phyloP scores from a whole-genome alignment of 2,888 invertebrate species.

The Sisyra nigra region DNA sequence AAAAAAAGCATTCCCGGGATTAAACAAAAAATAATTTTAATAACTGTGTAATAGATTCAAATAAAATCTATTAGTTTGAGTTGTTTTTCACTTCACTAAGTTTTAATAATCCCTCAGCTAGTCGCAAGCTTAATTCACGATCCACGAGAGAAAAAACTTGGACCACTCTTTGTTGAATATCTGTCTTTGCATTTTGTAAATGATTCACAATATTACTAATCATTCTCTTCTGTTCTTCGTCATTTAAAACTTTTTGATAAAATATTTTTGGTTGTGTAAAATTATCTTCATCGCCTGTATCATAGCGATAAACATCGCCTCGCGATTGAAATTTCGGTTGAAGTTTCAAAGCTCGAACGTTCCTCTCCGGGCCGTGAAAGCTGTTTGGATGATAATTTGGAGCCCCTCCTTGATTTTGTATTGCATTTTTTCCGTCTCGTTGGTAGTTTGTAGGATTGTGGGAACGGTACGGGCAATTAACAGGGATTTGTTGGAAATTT shows the following conservation, averaged over 20 bases:
- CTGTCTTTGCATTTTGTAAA: slow-evolving; percentile 60
- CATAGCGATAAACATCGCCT: slow-evolving; percentile 69
- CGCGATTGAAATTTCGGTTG: slow-evolving; percentile 37
- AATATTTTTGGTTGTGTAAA: slow-evolving; percentile 69
- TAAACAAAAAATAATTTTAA: no score
- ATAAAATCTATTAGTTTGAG: no score
- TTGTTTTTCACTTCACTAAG: no score
- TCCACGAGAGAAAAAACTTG: slow-evolving; percentile 70
- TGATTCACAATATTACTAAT: slow-evolving; percentile 67
- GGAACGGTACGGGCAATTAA: slow-evolving; percentile 81
- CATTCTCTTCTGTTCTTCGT: slow-evolving; percentile 52
- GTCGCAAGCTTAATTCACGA: slow-evolving; percentile 55
- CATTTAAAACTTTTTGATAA: slow-evolving; percentile 49
- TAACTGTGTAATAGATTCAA: no score
- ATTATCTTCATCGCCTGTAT: slow-evolving; percentile 78
- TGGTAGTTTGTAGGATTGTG: slow-evolving; percentile 54
- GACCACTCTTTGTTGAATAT: slow-evolving; percentile 76
- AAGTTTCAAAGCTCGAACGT: slow-evolving; percentile 42
- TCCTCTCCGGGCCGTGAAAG: slow-evolving; percentile 70
- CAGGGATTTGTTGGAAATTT: slow-evolving; percentile 83
- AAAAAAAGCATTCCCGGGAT: no score
- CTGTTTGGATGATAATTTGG: slow-evolving; percentile 97
- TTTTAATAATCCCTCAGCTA: slow-evolving; percentile 32
- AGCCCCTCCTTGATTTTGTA: slow-evolving; percentile 66
- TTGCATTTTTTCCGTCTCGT: slow-evolving; percentile 70